Conservation (phyloP, 2,797 vertebrate species). For the Amniataba percoides region DNA sequence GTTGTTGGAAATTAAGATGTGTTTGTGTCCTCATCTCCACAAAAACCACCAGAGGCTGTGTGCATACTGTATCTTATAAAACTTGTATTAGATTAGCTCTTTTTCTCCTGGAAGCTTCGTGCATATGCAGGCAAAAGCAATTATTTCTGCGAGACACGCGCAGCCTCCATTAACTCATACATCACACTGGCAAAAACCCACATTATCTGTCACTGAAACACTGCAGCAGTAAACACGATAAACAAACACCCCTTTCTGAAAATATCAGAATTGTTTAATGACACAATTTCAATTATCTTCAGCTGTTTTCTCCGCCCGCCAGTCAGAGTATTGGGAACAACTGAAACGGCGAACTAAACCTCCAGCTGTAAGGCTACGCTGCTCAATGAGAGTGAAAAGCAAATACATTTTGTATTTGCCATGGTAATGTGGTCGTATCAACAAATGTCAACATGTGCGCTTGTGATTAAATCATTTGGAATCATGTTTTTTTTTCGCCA, state of each 20-base stretch:
- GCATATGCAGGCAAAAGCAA: constrained; percentile 52
- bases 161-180: constrained; percentile 62
- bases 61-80: constrained; percentile 36
- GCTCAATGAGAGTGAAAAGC: constrained; percentile 36
- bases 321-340: constrained; percentile 26
- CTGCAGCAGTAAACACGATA: constrained; percentile 57
- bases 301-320: constrained; percentile 15
- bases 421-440: constrained; percentile 13
- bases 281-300: constrained; percentile 62
- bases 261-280: constrained; percentile 61
- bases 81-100: constrained; percentile 43
- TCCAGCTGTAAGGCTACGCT: constrained; percentile 24
- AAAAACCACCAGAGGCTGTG: constrained; percentile 37
- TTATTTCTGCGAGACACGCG: constrained; percentile 61
- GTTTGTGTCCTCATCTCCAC: constrained; percentile 26
- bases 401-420: constrained; percentile 48
- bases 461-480: constrained; percentile 37
- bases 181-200: constrained; percentile 53
- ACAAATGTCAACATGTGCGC: constrained; percentile 46
- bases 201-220: constrained; percentile 63
- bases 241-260: constrained; percentile 58
- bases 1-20: constrained; percentile 11
- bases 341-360: constrained; percentile 31
- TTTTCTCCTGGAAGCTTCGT: constrained; percentile 38
- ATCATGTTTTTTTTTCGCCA: constrained; percentile 18